Base-by-base conservation (phyloP, 2,113 vertebrate genomes). In the Menura novaehollandiae region DNA sequence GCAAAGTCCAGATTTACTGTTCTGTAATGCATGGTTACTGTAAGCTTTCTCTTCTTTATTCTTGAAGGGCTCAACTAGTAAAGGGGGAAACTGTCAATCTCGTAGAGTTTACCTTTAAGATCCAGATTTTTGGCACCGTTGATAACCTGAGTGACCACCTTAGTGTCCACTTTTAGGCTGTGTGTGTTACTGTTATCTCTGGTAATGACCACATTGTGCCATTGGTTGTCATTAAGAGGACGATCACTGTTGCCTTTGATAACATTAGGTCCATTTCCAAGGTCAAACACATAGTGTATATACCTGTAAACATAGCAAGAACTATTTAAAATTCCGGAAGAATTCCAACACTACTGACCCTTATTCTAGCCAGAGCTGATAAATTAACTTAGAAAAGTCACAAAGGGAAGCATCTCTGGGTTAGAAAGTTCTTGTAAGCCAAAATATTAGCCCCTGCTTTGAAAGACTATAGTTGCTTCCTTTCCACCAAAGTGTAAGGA, bases 91-190 rank as follows among this genome's bases (percentile, higher is more conserved):
- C 19, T 28, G 10, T 24, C 59, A 59, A 21, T 44, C 55, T 84
- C 39, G 7, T 7, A 71, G 58, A 37, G 37, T 66, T 93, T 98
- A 99, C 99, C 99, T 99, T 99, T 99, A 81, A 99, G 98, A 97
- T 99, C 99, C 89, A 99, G 98, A 95, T 99, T 99, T 98, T 99
- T 99, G 96, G 99, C 99, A 85, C 99, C 99, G 14, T 99, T 99
- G 97, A 99, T 99, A 88, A 99, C 99, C 95, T 99, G 99, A 89
- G 98, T 99, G 41, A 99, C 99, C 72, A 99, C 96, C 76, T 98
- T 99, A 5, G 99, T 98, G 16, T 99, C 99, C 59, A 99, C 99
- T 94, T 99, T 99, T 44, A 99, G 97, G 19, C 99, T 99, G 95
- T 99, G 99, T 13, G 99, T 99, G 94, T 99, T 99, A 93, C 99